Evolutionary conservation across 1,140 invertebrate species (phyloP), one percentile per base, ranked within the genome.

Genomic region (Geopemphigus sp.): DNA sequence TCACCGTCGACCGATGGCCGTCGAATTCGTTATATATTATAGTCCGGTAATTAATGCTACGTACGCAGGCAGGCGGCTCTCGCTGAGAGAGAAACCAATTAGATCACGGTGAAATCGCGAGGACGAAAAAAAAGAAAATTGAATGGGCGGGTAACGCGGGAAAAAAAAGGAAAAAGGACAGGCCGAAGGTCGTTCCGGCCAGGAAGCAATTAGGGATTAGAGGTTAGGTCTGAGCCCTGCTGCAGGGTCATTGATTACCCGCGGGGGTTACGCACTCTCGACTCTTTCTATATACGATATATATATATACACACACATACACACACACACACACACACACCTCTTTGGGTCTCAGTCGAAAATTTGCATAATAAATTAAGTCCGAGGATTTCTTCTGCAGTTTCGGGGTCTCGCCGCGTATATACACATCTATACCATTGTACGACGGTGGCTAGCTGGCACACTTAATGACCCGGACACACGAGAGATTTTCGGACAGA

Each of bases 351-450:
- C 39, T 63, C 74, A 50, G 57, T 29, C 39, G 74, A 63, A 78
- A 78, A 78, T 78, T 78, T 78, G 74, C 74, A 78, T 78, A 78
- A 63, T 78, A 78, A 78, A 78, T 78, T 78, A 78, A 78, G 74
- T 78, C 57, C 74, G 29, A 78, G 74, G 74, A 78, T 78, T 78
- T 78, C 74, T 78, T 78, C 74, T 78, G 74, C 74, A 57, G 59
- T 78, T 78, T 57, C 57, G 54, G 73, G 73, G 53, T 3, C 17
- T 76, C 57, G 14, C 8, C 3, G 32, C 8, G n/a, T n/a, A n/a
- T 47, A 22, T 19, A 6, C 24, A 12, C 56, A 14, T 24, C 15
- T 8, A 17, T 15, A 10, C 72, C 54, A 59, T 59, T 59, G 53
- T 59, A 15, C 24, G 26, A 11, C 54, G 39, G 5, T 29, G 32